phyloP scores from a whole-genome alignment of 2,797 vertebrate genomes.

The Oophaga sylvatica region DNA sequence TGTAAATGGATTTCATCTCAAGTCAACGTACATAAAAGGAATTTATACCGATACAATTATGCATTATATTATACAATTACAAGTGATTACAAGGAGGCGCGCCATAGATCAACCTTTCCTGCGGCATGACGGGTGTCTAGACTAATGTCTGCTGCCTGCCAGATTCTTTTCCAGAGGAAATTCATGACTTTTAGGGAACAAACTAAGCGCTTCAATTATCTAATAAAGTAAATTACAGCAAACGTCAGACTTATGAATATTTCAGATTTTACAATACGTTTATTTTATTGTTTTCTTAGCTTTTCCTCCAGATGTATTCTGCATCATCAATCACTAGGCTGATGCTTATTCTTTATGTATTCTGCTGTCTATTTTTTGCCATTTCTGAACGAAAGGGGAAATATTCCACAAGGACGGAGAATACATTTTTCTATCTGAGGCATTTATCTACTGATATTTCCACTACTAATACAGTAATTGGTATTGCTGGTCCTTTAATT shows the following conservation, averaged over 20 bases:
- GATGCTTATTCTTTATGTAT: background rate
- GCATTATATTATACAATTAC: background rate
- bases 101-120: conserved; percentile 13
- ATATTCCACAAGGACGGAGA: background rate
- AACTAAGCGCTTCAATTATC: conserved; percentile 22
- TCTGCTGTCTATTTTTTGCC: background rate
- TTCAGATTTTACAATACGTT: background rate
- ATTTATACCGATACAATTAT: background rate
- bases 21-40: conserved; percentile 10
- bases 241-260: background rate
- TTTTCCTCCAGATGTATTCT: background rate
- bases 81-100: background rate
- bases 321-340: conserved; percentile 21
- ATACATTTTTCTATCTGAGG: background rate
- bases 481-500: conserved; percentile 6
- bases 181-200: conserved; percentile 21
- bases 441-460: conserved; percentile 5
- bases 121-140: conserved; percentile 3
- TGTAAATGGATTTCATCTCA: background rate
- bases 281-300: background rate
- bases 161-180: conserved; percentile 10
- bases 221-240: conserved; percentile 2
- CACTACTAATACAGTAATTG: conserved; percentile 22
- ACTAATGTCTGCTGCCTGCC: conserved; percentile 28
- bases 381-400: conserved; percentile 5